Evolutionary conservation across 2,113 vertebrate species (phyloP).

Genomic region (Vidua macroura): DNA sequence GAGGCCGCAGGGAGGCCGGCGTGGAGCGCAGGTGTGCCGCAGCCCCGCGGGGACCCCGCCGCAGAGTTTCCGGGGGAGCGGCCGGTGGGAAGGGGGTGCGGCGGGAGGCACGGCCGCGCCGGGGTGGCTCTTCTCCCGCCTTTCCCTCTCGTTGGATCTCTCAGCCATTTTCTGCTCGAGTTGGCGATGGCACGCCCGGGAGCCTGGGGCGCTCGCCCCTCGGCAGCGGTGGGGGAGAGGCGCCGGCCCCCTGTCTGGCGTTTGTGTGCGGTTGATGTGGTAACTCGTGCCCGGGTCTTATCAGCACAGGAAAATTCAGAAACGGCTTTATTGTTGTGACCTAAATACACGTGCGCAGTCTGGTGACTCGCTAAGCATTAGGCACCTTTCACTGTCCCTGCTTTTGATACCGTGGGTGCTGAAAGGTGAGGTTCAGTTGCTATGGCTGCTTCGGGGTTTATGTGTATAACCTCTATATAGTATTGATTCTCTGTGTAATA

Average conservation of each 20-base stretch:
- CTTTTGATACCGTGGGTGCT: rapidly evolving
- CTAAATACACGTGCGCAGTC: not conserved
- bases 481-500: rapidly evolving
- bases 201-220: not conserved
- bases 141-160: not conserved
- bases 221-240: not conserved
- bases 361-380: not conserved
- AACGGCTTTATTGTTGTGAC: not conserved
- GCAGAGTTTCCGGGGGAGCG: not conserved
- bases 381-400: not conserved
- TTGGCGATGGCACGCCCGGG: not conserved
- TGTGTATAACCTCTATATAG: rapidly evolving
- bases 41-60: not conserved
- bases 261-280: rapidly evolving
- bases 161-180: not conserved
- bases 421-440: not conserved
- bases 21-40: not conserved
- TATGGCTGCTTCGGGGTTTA: not conserved
- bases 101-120: not conserved
- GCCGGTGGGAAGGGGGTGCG: not conserved
- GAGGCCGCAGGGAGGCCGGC: not conserved
- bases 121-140: not conserved
- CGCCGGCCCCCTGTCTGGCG: not conserved
- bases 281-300: not conserved
- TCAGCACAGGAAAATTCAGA: not conserved